These are phyloP conservation scores for Tenrec ecaudatus DNA, from an alignment of 2,113 vertebrate species.

Conservation along the genomic window DNA sequence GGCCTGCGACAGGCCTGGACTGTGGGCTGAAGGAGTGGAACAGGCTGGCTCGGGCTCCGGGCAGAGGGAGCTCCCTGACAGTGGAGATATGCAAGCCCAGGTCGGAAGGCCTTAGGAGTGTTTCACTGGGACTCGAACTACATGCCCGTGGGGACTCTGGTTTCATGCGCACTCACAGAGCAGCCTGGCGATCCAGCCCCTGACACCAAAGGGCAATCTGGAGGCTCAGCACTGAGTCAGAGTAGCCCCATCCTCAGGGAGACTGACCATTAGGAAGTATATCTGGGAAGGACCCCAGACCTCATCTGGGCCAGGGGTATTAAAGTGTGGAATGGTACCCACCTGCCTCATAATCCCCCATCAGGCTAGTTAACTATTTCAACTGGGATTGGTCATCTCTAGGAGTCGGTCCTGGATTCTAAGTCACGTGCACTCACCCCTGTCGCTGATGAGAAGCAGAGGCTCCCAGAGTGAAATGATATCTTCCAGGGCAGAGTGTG, in stretches of 20 bases:
- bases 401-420: neutral
- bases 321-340: neutral
- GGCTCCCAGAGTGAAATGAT: neutral
- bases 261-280: neutral
- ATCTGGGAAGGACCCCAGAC: neutral
- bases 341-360: neutral
- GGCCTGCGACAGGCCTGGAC: neutral
- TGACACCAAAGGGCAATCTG: neutral
- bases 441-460: constrained; percentile 6
- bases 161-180: neutral
- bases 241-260: neutral
- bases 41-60: neutral
- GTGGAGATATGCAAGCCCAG: neutral
- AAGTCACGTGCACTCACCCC: neutral
- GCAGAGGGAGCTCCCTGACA: neutral
- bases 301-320: neutral
- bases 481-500: constrained; percentile 8
- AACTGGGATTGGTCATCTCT: neutral
- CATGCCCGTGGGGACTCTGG: neutral
- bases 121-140: neutral
- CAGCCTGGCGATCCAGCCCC: neutral
- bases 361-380: neutral
- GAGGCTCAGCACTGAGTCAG: neutral
- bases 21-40: neutral
- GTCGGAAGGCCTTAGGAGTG: neutral